Base-by-base conservation (phyloP, 2,888 invertebrate species). In the Agrypnus murinus region DNA sequence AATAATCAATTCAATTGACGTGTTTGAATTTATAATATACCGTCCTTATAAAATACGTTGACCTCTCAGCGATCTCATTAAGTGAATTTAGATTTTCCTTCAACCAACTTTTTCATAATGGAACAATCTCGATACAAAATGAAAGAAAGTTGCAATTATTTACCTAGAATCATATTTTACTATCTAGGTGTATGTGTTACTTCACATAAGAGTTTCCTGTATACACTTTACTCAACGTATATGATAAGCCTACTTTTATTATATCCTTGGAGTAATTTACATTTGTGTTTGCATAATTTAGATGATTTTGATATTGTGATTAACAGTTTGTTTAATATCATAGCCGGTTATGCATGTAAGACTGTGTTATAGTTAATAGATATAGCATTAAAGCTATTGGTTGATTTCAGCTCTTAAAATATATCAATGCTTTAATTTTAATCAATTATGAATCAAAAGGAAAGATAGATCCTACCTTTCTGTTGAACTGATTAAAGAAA, bases 301-400 rank as follows among this genome's bases (percentile, higher is more conserved):
- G 40, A 59, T 15, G 50, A 66, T 32, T 66, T 34, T 10, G 59
- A 66, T 17, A 32, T 60, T 2, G 12, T 66, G 8, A 50, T 48
- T 7, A 50, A 57, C 17, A 31, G 50, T 8, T n/a, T 66, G 25
- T 66, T 66, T 19, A 66, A 50, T n/a, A 1, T 48, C 2, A n/a
- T 59, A 7, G 66, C 50, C 2, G 66, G 66, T 36, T 50, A 14
- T 50, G 59, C 66, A 50, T 59, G 66, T 59, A 60, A 59, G 9
- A n/a, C n/a, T n/a, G n/a, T n/a, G n/a, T n/a, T n/a, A n/a, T n/a
- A n/a, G n/a, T n/a, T n/a, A n/a, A n/a, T n/a, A n/a, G n/a, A n/a
- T n/a, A n/a, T n/a, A n/a, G n/a, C n/a, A n/a, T n/a, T n/a, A n/a
- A n/a, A n/a, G n/a, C n/a, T n/a, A n/a, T n/a, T n/a, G n/a, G n/a